Base-by-base conservation (phyloP, 2,888 invertebrate genomes). In the Calliopum simillimum region DNA sequence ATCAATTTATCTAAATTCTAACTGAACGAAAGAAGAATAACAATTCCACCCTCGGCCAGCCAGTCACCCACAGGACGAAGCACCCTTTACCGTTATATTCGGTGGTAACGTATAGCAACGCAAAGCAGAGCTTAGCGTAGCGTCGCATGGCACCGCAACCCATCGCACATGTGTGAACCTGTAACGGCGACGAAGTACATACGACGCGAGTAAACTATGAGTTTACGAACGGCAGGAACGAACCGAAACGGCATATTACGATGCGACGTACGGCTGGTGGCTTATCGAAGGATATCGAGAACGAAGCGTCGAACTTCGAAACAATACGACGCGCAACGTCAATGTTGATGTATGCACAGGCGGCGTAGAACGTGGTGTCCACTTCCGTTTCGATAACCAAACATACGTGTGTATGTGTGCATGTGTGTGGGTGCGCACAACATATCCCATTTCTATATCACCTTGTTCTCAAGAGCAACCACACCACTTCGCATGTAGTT, bases 1-100 rank as follows among this genome's bases (percentile, higher is more conserved):
- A 59, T 49, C 67, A 67, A 67, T 67, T 67, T 67, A 67, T 67
- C 67, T 67, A 67, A 67, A 67, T 58, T 67, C 67, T 67, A 59
- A 67, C 67, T 59, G 67, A 67, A 46, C 46, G 46, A 44, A 13
- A 41, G 23, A 53, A 49, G 49, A 58, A 46, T 16, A 58, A 66
- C 33, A 66, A 21, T 59, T 59, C 33, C 47, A 59, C 49, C 33
- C 58, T 47, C 46, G 6, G 14, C 16, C 3, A 13, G 14, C 16
- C 3, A 13, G 64, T 19, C 43, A 21, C 65, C 65, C 65, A 55
- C 65, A 63, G 49, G 19, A 47, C 47, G 49, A 21, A 49, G 63
- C 65, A 65, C 65, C 65, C 65, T 65, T 65, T 55, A 55, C 55
- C 53, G 43, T 44, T 33, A 33, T 55, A 43, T 53, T 41, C 53